These are phyloP conservation scores for Hydropsyche betteni DNA, from an alignment of 2,888 invertebrate species.

Conservation along the genomic window DNA sequence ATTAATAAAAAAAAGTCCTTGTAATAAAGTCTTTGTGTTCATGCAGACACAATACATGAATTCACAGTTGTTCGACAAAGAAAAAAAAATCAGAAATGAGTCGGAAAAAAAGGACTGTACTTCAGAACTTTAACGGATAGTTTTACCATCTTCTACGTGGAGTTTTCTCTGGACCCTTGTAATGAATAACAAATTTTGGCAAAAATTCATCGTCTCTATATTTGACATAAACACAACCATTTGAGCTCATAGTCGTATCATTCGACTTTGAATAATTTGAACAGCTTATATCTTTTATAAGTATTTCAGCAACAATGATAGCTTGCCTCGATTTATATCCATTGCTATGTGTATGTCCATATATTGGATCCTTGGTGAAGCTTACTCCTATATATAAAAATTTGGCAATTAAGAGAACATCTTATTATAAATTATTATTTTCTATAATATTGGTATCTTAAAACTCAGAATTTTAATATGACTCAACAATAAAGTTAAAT, in stretches of 20 bases:
- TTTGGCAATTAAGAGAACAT: no score
- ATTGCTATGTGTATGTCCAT: not conserved
- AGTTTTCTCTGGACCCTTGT: not conserved
- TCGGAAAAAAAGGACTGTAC: not conserved
- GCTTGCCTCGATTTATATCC: not conserved
- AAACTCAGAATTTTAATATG: not conserved
- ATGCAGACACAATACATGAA: no score
- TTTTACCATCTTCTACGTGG: no score
- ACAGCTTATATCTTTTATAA: not conserved
- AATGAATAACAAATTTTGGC: not conserved
- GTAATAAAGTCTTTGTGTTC: no score
- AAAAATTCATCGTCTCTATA: conserved; percentile 1
- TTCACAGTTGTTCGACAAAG: not conserved
- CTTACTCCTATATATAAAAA: not conserved
- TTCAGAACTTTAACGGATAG: no score
- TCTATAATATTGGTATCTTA: no score
- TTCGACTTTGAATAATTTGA: not conserved
- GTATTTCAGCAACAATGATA: not conserved
- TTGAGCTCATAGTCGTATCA: not conserved
- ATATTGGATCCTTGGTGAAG: not conserved
- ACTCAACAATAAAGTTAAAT: not conserved
- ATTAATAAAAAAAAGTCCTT: no score
- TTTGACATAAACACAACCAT: not conserved
- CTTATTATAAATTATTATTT: no score
- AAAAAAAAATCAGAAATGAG: not conserved